Percentiles rank a stretch among this genome's conserved stretches.
Conservation (phyloP, 2,888 invertebrate genomes). For the Eristalinus sepulchralis region DNA sequence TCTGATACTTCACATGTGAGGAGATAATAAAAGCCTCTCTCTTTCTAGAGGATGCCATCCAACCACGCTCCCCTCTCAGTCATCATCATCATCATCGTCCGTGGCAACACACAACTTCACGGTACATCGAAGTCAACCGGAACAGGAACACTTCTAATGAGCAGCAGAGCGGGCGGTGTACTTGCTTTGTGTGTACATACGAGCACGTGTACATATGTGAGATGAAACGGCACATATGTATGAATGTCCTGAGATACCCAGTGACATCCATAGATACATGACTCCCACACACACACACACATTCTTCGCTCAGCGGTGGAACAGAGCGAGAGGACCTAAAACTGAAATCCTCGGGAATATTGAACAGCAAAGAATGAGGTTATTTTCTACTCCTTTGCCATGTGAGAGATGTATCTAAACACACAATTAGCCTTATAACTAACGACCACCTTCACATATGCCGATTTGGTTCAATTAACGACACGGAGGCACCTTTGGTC, state of each 20-base stretch:
- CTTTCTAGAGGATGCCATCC: neutral
- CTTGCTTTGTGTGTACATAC: constrained; percentile 66
- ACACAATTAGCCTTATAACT: constrained; percentile 69
- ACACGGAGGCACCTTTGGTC: constrained; percentile 63
- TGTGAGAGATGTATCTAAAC: constrained; percentile 52
- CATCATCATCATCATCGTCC: neutral
- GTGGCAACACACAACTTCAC: neutral
- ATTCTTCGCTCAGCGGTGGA: neutral
- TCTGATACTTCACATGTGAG: constrained; percentile 69
- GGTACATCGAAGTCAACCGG: constrained; percentile 60
- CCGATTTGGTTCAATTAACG: constrained; percentile 70
- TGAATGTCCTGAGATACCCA: constrained; percentile 24
- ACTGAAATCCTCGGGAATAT: constrained; percentile 41
- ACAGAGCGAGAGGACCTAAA: constrained; percentile 42
- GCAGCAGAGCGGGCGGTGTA: constrained; percentile 64
- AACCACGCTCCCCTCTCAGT: neutral
- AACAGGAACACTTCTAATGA: constrained; percentile 72
- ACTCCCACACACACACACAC: neutral
- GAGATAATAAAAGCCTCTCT: constrained; percentile 68
- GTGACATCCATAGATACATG: constrained; percentile 45
- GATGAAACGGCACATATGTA: constrained; percentile 12
- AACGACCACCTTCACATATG: constrained; percentile 69
- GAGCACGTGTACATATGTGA: constrained; percentile 45
- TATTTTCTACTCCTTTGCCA: constrained; percentile 45
- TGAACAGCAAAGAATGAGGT: constrained; percentile 50